phyloP scores from a whole-genome alignment of 1,140 invertebrate genomes.

The Bicyclus anynana region DNA sequence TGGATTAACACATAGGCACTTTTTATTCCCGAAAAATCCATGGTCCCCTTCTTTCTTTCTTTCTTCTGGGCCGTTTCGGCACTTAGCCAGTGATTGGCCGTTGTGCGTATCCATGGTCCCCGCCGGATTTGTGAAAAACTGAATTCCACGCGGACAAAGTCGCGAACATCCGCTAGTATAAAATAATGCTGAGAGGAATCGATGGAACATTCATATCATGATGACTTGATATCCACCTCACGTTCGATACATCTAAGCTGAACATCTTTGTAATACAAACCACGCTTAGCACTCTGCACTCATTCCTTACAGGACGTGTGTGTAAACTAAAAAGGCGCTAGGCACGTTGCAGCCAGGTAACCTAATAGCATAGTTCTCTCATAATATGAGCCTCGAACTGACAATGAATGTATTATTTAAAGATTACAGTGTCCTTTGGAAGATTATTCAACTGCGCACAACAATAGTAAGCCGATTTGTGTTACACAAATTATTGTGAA shows the following conservation, averaged over 20 bases:
- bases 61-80: no score
- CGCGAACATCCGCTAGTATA: neutral
- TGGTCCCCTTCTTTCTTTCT: no score
- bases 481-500: no score
- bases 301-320: conserved; percentile 43
- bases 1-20: no score
- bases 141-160: no score
- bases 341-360: conserved; percentile 39
- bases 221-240: conserved; percentile 36
- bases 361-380: conserved; percentile 41
- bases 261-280: conserved; percentile 55
- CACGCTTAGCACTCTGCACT: conserved; percentile 11
- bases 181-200: conserved; percentile 8
- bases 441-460: no score
- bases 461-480: no score
- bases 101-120: no score
- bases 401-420: neutral
- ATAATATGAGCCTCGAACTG: conserved; percentile 5
- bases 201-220: conserved; percentile 11
- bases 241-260: conserved; percentile 42
- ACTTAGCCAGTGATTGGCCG: no score
- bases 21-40: no score
- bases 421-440: neutral
- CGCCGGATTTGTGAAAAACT: no score
- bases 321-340: conserved; percentile 51